Percentiles rank a stretch among this genome's conserved stretches.
phyloP scores from a whole-genome alignment of 2,888 invertebrate genomes.

The Gymnocheta viridis region DNA sequence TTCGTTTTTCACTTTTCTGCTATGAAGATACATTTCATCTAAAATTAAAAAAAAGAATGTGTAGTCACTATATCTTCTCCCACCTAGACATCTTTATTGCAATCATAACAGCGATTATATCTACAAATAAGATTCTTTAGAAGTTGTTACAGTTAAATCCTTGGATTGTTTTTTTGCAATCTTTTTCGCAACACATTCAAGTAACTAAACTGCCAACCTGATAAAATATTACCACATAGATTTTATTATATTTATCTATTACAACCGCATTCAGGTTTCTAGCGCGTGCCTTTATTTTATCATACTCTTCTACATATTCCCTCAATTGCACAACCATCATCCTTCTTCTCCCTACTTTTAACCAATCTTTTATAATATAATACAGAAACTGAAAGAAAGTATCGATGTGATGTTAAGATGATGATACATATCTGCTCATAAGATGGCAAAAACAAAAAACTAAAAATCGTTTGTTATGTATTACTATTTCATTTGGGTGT shows the following conservation, averaged over 20 bases:
- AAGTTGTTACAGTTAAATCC: constrained; percentile 30
- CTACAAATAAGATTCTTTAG: constrained; percentile 28
- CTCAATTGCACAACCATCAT: not conserved
- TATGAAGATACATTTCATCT: not conserved
- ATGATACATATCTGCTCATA: constrained; percentile 49
- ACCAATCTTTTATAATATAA: constrained; percentile 12
- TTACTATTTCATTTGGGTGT: not conserved
- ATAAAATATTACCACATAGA: constrained; percentile 37
- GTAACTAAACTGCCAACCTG: constrained; percentile 27
- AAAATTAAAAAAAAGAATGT: not conserved
- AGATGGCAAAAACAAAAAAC: constrained; percentile 15
- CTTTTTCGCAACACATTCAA: constrained; percentile 7
- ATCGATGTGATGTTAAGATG: constrained; percentile 25
- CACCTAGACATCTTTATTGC: constrained; percentile 1
- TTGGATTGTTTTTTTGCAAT: constrained; percentile 43
- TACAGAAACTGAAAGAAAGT: not conserved
- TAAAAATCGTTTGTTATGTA: constrained; percentile 40
- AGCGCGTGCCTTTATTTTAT: not conserved
- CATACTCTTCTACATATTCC: not conserved
- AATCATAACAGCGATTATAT: constrained; percentile 26
- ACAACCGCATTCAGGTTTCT: not conserved
- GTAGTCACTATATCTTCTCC: not conserved
- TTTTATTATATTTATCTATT: constrained; percentile 26
- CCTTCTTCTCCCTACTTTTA: not conserved
- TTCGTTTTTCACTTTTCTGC: not conserved